These are phyloP conservation scores for Aselliscus stoliczkanus DNA, from an alignment of 2,797 vertebrate species.

Conservation along the genomic window DNA sequence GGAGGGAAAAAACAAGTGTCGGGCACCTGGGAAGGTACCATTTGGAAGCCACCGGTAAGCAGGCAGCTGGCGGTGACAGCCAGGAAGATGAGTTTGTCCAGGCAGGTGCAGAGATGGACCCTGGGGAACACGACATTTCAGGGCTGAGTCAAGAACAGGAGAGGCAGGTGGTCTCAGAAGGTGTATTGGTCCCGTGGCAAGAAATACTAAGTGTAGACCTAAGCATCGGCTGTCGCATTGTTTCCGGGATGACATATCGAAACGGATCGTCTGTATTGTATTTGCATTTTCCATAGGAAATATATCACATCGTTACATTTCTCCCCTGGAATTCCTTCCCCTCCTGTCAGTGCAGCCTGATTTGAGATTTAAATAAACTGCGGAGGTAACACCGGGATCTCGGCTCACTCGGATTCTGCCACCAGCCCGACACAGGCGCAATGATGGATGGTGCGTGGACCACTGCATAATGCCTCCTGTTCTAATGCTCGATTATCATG, in stretches of 20 bases:
- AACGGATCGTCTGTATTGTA: conserved; percentile 20
- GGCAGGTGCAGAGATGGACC: neutral
- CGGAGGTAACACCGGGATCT: conserved; percentile 2
- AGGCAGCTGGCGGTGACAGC: neutral
- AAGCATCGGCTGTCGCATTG: neutral
- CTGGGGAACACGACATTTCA: too few species aligned
- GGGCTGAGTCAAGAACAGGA: neutral
- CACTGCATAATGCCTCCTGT: conserved; percentile 5
- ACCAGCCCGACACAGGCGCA: neutral
- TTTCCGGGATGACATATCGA: conserved; percentile 50
- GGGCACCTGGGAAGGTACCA: neutral
- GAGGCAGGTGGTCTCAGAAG: neutral
- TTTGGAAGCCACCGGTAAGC: neutral
- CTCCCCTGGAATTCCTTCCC: conserved; percentile 56
- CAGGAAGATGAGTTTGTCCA: neutral
- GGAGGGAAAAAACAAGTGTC: neutral
- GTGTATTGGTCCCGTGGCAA: neutral
- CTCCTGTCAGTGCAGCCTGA: conserved; percentile 52
- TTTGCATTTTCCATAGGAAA: conserved; percentile 53
- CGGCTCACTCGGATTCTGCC: neutral
- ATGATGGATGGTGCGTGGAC: neutral
- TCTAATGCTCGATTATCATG: conserved; percentile 48
- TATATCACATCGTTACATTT: conserved; percentile 54
- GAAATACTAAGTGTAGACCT: neutral
- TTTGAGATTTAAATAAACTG: conserved; percentile 67